Evolutionary conservation across 2,888 invertebrate genomes (phyloP).

Genomic region (Hoplodrina blanda): DNA sequence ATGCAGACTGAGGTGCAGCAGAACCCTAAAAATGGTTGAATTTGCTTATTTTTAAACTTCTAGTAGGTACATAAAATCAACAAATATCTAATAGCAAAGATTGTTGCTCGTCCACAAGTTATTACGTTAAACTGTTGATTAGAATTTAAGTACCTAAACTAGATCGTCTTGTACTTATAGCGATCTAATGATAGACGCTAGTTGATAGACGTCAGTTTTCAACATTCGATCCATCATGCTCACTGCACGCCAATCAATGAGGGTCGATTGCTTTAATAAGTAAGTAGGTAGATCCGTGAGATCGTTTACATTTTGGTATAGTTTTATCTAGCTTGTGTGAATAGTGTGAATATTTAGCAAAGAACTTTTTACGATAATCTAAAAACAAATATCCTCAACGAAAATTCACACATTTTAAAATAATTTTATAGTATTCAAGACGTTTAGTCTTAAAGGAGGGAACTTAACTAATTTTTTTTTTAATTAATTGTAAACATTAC

Average conservation of each 20-base stretch:
- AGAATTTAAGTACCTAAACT: no score
- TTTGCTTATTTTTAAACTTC: no score
- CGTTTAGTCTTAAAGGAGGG: no score
- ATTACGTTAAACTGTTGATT: no score
- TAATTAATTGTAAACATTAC: no score
- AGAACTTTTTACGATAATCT: not conserved
- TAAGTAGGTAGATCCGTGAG: not conserved
- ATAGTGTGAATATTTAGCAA: not conserved
- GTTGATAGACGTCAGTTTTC: slow-evolving; percentile 33
- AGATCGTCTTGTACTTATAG: not conserved
- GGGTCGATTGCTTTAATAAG: slow-evolving; percentile 34
- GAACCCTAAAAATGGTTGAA: no score
- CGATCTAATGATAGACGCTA: slow-evolving; percentile 3
- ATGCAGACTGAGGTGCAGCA: no score
- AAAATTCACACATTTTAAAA: not conserved
- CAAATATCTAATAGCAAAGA: no score
- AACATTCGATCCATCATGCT: slow-evolving; percentile 56
- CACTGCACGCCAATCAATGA: slow-evolving; percentile 37
- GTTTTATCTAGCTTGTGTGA: not conserved
- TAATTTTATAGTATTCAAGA: not conserved
- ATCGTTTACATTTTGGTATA: not conserved
- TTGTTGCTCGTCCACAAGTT: no score
- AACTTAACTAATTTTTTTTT: no score
- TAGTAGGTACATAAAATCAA: no score
- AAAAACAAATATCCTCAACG: not conserved